phyloP scores from a whole-genome alignment of 2,888 invertebrate genomes.

The Hipparchia sbordonii region DNA sequence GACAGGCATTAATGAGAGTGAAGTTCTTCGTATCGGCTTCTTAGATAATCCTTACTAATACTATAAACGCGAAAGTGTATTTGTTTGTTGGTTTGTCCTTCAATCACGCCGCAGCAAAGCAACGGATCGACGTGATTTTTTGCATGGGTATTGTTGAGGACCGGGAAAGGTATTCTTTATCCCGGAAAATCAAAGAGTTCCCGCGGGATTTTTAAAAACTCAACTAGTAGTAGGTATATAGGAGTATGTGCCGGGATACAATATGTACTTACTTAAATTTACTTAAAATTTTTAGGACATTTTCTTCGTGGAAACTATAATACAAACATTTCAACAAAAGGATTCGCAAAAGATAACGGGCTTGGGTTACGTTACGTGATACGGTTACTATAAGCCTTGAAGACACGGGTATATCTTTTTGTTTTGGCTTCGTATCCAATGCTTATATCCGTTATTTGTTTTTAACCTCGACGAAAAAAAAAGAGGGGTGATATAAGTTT shows the following conservation, averaged over 20 bases:
- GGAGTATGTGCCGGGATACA: neutral
- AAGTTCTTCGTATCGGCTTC: slow-evolving; percentile 38
- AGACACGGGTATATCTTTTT: neutral
- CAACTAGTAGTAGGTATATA: neutral
- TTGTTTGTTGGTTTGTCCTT: too few relatives aligned
- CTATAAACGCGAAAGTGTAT: too few relatives aligned
- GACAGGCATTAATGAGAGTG: slow-evolving; percentile 57
- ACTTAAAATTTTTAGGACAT: slow-evolving; percentile 12
- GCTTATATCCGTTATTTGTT: neutral
- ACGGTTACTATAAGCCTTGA: neutral
- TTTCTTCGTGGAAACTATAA: neutral
- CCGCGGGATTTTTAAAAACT: too few relatives aligned
- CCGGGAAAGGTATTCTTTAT: too few relatives aligned
- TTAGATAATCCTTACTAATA: neutral
- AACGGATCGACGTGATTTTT: too few relatives aligned
- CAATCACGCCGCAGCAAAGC: too few relatives aligned
- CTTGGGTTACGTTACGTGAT: slow-evolving; percentile 32
- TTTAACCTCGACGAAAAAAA: too few relatives aligned
- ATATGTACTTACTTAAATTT: neutral
- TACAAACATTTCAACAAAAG: slow-evolving; percentile 25
- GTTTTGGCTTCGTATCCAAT: neutral
- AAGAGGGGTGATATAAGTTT: too few relatives aligned
- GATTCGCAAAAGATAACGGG: slow-evolving; percentile 14
- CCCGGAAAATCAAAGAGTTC: too few relatives aligned
- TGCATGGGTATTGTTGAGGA: too few relatives aligned